Percentiles rank a stretch among this genome's conserved stretches.
Evolutionary conservation across 2,888 invertebrate species (phyloP).

Genomic region (Neocrepidodera transversa): DNA sequence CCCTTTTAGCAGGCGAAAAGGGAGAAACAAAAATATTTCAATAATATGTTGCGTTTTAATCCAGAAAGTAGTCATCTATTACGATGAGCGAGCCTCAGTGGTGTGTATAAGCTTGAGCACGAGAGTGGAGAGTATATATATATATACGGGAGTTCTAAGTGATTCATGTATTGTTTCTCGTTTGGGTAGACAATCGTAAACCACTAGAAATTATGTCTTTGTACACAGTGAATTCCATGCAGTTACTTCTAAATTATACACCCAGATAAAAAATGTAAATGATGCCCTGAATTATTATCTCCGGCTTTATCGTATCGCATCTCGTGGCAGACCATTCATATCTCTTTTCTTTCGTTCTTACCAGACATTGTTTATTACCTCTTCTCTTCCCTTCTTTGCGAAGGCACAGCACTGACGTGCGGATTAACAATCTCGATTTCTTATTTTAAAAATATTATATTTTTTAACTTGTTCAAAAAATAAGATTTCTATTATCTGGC

Average conservation of each 20-base stretch:
- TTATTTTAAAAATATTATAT: too few relatives aligned
- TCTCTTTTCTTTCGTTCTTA: slow-evolving; percentile 36
- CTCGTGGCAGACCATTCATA: slow-evolving; percentile 29
- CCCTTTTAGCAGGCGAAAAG: slow-evolving; percentile 33
- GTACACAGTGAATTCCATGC: slow-evolving; percentile 50
- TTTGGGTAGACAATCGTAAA: slow-evolving; percentile 59
- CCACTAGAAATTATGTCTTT: slow-evolving; percentile 59
- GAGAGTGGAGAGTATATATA: slow-evolving; percentile 34
- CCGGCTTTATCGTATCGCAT: slow-evolving; percentile 40
- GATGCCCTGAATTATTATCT: slow-evolving; percentile 47
- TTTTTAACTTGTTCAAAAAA: too few relatives aligned
- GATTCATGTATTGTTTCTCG: slow-evolving; percentile 62
- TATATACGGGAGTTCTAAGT: slow-evolving; percentile 50
- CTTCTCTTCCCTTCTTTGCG: too few relatives aligned
- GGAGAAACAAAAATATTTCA: slow-evolving; percentile 60
- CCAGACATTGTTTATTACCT: slow-evolving; percentile 34
- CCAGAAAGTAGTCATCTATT: slow-evolving; percentile 61
- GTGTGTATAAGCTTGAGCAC: slow-evolving; percentile 37
- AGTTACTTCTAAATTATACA: slow-evolving; percentile 52
- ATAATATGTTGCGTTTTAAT: slow-evolving; percentile 61
- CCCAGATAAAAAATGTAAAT: slow-evolving; percentile 53
- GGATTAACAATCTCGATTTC: too few relatives aligned
- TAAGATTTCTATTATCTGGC: too few relatives aligned
- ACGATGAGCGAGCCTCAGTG: slow-evolving; percentile 43
- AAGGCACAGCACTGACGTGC: too few relatives aligned